Conservation (phyloP, 2,888 invertebrate species). For the Atherix ibis region DNA sequence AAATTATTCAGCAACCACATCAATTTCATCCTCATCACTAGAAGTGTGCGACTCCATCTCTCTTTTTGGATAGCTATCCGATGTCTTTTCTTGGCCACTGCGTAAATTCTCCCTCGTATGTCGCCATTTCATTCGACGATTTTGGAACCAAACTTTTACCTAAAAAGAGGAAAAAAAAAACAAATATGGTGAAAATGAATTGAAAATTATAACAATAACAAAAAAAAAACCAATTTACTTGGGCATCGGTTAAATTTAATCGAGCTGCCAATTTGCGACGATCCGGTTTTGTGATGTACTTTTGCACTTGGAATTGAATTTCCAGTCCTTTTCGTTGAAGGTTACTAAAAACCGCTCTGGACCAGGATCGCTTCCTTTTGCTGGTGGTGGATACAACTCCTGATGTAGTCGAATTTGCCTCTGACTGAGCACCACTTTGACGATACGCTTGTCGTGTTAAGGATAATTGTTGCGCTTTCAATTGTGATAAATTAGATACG, state of each 20-base stretch:
- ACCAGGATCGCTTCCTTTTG: slow-evolving; percentile 85
- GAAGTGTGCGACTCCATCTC: slow-evolving; percentile 8
- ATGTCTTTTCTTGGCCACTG: slow-evolving; percentile 27
- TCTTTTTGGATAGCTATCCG: slow-evolving; percentile 6
- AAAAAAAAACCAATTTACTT: slow-evolving; percentile 40
- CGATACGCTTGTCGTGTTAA: too few species aligned
- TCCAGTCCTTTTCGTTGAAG: slow-evolving; percentile 88
- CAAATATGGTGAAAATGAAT: not conserved
- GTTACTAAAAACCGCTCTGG: slow-evolving; percentile 87
- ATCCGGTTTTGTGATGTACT: slow-evolving; percentile 92
- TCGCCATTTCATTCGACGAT: slow-evolving; percentile 70
- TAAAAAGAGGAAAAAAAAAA: slow-evolving; percentile 23
- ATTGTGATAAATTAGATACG: too few species aligned
- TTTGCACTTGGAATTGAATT: slow-evolving; percentile 81
- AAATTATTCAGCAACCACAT: slow-evolving; percentile 14
- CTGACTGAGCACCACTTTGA: too few species aligned
- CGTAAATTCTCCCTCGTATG: slow-evolving; percentile 51
- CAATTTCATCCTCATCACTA: slow-evolving; percentile 14
- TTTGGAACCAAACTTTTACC: slow-evolving; percentile 93
- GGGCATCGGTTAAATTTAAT: slow-evolving; percentile 83
- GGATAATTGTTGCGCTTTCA: too few species aligned
- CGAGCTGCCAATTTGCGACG: slow-evolving; percentile 81
- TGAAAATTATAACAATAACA: not conserved
- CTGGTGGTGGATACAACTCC: slow-evolving; percentile 1
- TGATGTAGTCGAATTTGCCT: not conserved